Conservation (phyloP, 2,113 vertebrate genomes). For the Lampris megalopsis region DNA sequence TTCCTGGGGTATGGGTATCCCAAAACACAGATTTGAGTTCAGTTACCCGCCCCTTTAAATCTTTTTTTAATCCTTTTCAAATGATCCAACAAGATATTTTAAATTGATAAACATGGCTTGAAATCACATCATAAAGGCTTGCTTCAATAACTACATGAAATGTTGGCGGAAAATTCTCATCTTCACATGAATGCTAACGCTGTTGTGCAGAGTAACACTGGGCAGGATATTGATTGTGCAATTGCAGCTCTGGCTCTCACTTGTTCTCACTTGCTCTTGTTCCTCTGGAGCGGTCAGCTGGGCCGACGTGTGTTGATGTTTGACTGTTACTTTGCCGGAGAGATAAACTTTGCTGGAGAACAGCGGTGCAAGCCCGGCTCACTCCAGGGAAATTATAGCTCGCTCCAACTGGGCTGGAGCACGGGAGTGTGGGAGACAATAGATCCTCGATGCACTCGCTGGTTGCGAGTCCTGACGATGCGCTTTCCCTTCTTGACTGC, state of each 20-base stretch:
- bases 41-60: too few species aligned
- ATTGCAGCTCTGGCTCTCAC: background rate
- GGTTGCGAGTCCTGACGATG: constrained; percentile 47
- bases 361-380: constrained; percentile 45
- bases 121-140: background rate
- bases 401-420: constrained; percentile 59
- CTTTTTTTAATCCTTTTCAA: too few species aligned
- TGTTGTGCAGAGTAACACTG: constrained; percentile 6
- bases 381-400: constrained; percentile 79
- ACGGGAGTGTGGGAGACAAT: constrained; percentile 72
- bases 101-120: constrained; percentile 5
- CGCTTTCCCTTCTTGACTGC: background rate
- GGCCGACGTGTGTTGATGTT: constrained; percentile 57
- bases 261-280: background rate
- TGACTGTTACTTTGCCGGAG: constrained; percentile 56
- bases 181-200: constrained; percentile 30
- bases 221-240: constrained; percentile 32
- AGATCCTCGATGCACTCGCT: constrained; percentile 70
- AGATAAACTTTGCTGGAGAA: constrained; percentile 66
- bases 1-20: too few species aligned
- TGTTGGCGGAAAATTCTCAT: too few species aligned
- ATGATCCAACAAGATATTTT: too few species aligned
- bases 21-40: too few species aligned
- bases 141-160: too few species aligned
- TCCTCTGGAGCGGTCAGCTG: constrained; percentile 37